A percentile compares a stretch with the other conserved stretches of the same genome.
phyloP scores from a whole-genome alignment of 2,113 vertebrate genomes.

The Cyprinodon brontotheroides region DNA sequence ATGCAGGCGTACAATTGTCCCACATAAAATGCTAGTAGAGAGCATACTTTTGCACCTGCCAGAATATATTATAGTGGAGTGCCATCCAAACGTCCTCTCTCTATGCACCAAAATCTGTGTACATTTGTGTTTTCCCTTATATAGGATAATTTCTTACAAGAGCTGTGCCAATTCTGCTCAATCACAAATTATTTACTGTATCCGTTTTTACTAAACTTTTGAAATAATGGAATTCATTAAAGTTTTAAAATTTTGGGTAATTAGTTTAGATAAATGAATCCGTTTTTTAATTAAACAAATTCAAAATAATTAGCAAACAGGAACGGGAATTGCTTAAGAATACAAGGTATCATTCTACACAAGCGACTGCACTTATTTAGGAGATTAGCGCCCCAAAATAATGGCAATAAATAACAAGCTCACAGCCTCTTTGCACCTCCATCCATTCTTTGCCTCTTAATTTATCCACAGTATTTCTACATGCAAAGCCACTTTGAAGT shows the following conservation, averaged over 20 bases:
- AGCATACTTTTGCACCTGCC: conserved; percentile 60
- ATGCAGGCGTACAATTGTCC: conserved; percentile 60
- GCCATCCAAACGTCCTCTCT: conserved; percentile 45
- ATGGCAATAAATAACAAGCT: background rate
- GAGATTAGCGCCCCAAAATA: conserved; percentile 8
- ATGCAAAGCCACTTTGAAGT: background rate
- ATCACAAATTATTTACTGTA: background rate
- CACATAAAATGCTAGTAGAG: conserved; percentile 45
- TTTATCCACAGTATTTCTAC: conserved; percentile 11
- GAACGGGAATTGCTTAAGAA: background rate
- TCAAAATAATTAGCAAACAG: background rate
- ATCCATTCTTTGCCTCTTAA: conserved; percentile 6
- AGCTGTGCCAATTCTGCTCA: background rate
- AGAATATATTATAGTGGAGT: conserved; percentile 57
- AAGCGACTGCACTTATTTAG: conserved; percentile 6
- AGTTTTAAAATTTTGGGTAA: background rate
- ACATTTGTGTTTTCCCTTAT: background rate
- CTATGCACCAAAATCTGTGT: conserved; percentile 44
- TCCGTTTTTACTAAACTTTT: background rate
- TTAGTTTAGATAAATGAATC: background rate
- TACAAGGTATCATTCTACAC: conserved; percentile 1
- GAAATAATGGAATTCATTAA: background rate
- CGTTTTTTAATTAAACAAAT: background rate
- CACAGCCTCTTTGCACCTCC: conserved; percentile 5
- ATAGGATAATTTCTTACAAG: conserved; percentile 1